A percentile compares a stretch with the other conserved stretches of the same genome.
These are phyloP conservation scores for Hyla sarda DNA, from an alignment of 2,113 vertebrate species.

Conservation along the genomic window DNA sequence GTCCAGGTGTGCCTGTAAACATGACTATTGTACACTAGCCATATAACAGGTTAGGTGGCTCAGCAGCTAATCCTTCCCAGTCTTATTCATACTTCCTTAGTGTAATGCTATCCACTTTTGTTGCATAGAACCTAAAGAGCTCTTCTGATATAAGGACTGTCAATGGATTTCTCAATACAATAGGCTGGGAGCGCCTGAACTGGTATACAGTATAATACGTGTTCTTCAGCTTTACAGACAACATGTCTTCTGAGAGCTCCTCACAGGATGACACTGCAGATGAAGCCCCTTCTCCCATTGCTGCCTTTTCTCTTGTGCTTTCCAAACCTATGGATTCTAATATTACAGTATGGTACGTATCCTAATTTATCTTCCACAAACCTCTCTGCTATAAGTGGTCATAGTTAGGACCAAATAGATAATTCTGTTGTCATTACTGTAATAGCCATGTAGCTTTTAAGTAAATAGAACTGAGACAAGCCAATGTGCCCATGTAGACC, in stretches of 20 bases:
- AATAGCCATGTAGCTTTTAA: not conserved
- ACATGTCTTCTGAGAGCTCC: not conserved
- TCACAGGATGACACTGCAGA: not conserved
- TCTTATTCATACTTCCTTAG: not conserved
- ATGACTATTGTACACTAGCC: not conserved
- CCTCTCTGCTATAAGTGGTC: not conserved
- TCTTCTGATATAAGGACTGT: not conserved
- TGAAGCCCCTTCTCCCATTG: not conserved
- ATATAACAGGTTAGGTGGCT: slow-evolving; percentile 23
- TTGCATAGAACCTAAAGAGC: not conserved
- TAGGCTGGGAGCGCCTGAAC: not conserved
- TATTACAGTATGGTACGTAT: slow-evolving; percentile 14
- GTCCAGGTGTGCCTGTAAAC: not conserved
- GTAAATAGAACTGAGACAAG: not conserved
- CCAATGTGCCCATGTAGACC: not conserved
- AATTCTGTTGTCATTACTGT: not conserved
- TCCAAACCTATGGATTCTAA: slow-evolving; percentile 35
- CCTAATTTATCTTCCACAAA: not conserved
- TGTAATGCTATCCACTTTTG: not conserved
- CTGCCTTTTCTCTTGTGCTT: not conserved
- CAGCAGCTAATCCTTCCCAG: not conserved
- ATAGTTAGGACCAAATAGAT: not conserved
- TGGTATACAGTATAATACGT: not conserved
- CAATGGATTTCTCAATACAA: not conserved
- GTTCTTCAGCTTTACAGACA: not conserved